These are phyloP conservation scores for Andricus grossulariae DNA, from an alignment of 1,140 invertebrate genomes.

Conservation along the genomic window DNA sequence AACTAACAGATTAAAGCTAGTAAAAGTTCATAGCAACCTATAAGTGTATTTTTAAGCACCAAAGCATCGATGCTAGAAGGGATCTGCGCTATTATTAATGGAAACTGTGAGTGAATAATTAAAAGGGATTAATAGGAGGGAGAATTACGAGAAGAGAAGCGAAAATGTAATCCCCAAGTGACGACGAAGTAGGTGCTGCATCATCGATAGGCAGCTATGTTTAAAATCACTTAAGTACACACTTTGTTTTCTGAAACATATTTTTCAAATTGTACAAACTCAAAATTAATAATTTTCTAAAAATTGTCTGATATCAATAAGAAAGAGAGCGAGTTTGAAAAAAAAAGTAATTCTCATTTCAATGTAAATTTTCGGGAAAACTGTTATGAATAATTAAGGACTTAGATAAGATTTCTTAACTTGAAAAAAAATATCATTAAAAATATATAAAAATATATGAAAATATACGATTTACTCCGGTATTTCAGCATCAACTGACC, in stretches of 20 bases:
- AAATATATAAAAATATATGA: too few relatives aligned
- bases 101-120: conserved; percentile 55
- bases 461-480: neutral
- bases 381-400: too few relatives aligned
- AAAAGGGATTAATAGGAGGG: conserved; percentile 52
- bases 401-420: too few relatives aligned
- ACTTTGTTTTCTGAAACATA: neutral
- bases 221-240: neutral
- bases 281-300: too few relatives aligned
- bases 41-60: too few relatives aligned
- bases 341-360: too few relatives aligned
- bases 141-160: neutral
- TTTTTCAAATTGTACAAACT: too few relatives aligned
- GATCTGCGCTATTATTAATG: conserved; percentile 54
- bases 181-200: conserved; percentile 1
- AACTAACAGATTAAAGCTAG: too few relatives aligned
- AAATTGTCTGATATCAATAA: too few relatives aligned
- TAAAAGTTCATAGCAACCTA: too few relatives aligned
- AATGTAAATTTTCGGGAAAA: too few relatives aligned
- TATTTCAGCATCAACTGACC: neutral
- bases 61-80: conserved; percentile 40
- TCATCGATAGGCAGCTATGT: neutral
- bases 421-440: neutral
- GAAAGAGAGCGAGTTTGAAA: too few relatives aligned
- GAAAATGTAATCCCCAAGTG: conserved; percentile 26